Conservation (phyloP, 2,113 vertebrate genomes). For the Triplophysa tibetana region DNA sequence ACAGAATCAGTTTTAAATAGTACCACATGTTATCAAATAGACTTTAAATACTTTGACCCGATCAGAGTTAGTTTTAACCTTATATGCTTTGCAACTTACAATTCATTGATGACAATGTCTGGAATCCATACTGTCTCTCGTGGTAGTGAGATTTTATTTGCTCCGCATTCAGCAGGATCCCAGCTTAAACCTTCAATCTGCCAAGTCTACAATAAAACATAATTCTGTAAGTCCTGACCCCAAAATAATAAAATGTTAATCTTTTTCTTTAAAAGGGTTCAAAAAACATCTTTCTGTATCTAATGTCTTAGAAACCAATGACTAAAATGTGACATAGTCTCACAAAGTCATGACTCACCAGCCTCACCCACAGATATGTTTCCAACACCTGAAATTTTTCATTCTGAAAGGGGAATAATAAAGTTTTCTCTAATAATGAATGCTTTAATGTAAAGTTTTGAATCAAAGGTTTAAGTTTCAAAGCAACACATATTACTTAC, state of each 20-base stretch:
- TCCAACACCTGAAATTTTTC: slow-evolving; percentile 79
- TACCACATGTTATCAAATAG: not conserved
- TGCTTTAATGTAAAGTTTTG: not conserved
- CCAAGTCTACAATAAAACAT: slow-evolving; percentile 2
- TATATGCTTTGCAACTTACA: slow-evolving; percentile 60
- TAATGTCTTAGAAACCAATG: not conserved
- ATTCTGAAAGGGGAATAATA: slow-evolving; percentile 63
- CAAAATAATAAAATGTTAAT: too few species aligned
- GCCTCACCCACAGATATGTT: slow-evolving; percentile 78
- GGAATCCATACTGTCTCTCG: slow-evolving; percentile 78
- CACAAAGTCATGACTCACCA: slow-evolving; percentile 60
- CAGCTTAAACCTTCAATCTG: slow-evolving; percentile 60
- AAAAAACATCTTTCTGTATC: too few species aligned
- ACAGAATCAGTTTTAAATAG: not conserved
- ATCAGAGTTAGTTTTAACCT: not conserved
- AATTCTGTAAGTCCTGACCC: too few species aligned
- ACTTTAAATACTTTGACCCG: too few species aligned
- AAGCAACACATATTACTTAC: slow-evolving; percentile 56
- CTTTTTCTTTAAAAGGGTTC: too few species aligned
- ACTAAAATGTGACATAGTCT: too few species aligned
- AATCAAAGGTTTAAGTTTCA: not conserved
- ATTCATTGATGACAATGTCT: slow-evolving; percentile 79
- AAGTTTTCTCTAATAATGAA: not conserved
- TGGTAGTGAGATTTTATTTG: slow-evolving; percentile 74
- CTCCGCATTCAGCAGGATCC: slow-evolving; percentile 72